Evolutionary conservation across 2,113 vertebrate species (phyloP), one percentile per base, ranked within the genome.

Genomic region (Brienomyrus longianalis): DNA sequence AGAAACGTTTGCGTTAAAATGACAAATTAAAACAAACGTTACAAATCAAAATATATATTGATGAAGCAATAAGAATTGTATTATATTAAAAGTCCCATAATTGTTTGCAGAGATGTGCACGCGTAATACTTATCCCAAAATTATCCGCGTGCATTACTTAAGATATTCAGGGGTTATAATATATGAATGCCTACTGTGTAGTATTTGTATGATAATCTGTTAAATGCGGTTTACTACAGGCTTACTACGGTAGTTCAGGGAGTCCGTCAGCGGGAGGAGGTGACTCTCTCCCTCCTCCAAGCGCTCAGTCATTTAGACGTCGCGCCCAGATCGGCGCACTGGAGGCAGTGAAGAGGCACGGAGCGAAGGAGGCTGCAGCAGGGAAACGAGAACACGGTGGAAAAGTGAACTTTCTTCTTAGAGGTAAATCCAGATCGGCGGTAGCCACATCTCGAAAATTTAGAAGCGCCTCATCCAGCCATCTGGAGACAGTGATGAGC

Each of bases 201-300:
- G 43, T 43, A 43, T 3, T 43, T 35, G 35, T 35, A 19, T 43
- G 43, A 39, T 77, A 39, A 39, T 35, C n/a, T 6, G 15, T 43
- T 48, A 8, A 21, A 84, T 47, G 23, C 39, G 39, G 80, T 84
- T 84, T 47, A 48, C 45, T 84, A 48, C 83, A 43, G 21, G 39
- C 45, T 84, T 48, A 48, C 83, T 48, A n/a, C 45, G 45, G 43
- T 47, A 48, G 43, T 48, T 48, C 31, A 48, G 35, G 43, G 87
- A 74, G 62, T 54, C 59, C 88, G 8, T n/a, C 43, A 74, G 87
- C 87, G 87, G 39, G 87, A 45, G 47, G 87, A 48, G 62, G 47
- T 74, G 45, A 50, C 43, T 74, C 11, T 74, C 87, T n/a, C 88
- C 27, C 59, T 48, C 17, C 13, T 48, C 48, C 11, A n/a, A n/a